These are phyloP conservation scores for Erannis defoliaria DNA, from an alignment of 2,888 invertebrate genomes.

Conservation along the genomic window DNA sequence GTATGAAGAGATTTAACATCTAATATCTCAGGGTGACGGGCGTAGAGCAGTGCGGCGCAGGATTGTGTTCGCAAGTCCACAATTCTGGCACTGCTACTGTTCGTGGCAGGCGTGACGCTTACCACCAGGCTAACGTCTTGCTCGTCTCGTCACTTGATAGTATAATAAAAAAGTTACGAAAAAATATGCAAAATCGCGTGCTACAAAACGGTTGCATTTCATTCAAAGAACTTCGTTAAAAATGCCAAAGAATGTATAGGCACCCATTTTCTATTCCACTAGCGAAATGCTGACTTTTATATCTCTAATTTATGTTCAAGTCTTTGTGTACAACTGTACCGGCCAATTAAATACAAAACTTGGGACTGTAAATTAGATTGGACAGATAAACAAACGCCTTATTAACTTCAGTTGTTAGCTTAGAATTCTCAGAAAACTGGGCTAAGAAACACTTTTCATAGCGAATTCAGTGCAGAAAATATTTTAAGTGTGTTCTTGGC, in stretches of 20 bases:
- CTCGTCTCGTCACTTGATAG: too few species aligned
- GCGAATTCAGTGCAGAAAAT: constrained; percentile 9
- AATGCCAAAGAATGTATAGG: constrained; percentile 25
- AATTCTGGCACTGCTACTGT: too few species aligned
- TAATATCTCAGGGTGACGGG: too few species aligned
- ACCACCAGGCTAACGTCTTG: too few species aligned
- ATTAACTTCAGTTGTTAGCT: constrained; percentile 43
- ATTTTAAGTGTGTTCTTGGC: constrained; percentile 24
- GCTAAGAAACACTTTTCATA: constrained; percentile 16
- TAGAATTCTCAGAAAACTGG: constrained; percentile 18
- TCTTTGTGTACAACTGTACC: constrained; percentile 37
- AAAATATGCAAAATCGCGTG: constrained; percentile 46
- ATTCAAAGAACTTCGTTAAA: constrained; percentile 32
- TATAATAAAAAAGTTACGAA: too few species aligned
- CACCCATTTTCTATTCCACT: constrained; percentile 37
- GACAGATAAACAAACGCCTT: constrained; percentile 48
- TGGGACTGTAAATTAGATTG: constrained; percentile 48
- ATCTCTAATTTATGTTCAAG: constrained; percentile 42
- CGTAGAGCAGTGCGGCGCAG: too few species aligned
- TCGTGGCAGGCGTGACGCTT: too few species aligned
- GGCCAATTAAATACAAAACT: constrained; percentile 48
- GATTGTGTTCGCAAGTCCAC: too few species aligned
- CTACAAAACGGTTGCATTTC: constrained; percentile 34
- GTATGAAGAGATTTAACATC: too few species aligned
- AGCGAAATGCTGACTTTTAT: constrained; percentile 42